Evolutionary conservation across 2,113 vertebrate genomes (phyloP), one percentile per base, ranked within the genome.

Genomic region (Lophotis ruficrista): DNA sequence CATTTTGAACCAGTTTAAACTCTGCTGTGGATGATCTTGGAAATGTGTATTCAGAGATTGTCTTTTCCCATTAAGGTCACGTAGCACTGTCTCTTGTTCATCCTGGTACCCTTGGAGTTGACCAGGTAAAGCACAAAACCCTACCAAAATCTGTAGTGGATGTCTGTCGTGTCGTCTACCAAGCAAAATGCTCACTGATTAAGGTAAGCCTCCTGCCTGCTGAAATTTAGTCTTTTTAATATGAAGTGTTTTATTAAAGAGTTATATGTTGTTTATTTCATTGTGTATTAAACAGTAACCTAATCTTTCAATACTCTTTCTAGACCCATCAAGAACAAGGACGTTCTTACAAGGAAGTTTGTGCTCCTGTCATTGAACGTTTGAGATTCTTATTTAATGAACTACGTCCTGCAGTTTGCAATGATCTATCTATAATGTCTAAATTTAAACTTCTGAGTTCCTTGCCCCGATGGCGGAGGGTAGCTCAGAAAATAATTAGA

Each of bases 281-380:
- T 19, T n/a, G 3, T 23, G 38, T 60, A 22, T 51, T 58, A 7
- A 23, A 51, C 8, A 31, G 6, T 68, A 47, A 72, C 38, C 11
- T 71, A 10, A 31, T 79, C 23, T 71, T 94, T 62, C 23, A 21
- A n/a, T 90, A 64, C 30, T 28, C 71, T 79, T 95, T 94, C 38
- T 79, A 99, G 99, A 99, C 99, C 3, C 99, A 99, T 96, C 99
- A 99, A 94, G 99, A 99, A 53, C 99, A 99, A 96, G 99, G 99
- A 4, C 99, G 99, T 82, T 99, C 99, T 45, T 99, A 99, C 72
- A 99, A 99, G 94, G 99, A 99, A 97, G 99, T 99, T 37, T 99
- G 99, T 17, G 99, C 99, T 50, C 99, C 99, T 18, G 99, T 99
- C 71, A 99, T 99, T 21, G 99, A 99, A 93, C 99, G 99, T 33